Evolutionary conservation across 2,888 invertebrate species (phyloP), one percentile per base, ranked within the genome.

Genomic region (Apoda limacodes): DNA sequence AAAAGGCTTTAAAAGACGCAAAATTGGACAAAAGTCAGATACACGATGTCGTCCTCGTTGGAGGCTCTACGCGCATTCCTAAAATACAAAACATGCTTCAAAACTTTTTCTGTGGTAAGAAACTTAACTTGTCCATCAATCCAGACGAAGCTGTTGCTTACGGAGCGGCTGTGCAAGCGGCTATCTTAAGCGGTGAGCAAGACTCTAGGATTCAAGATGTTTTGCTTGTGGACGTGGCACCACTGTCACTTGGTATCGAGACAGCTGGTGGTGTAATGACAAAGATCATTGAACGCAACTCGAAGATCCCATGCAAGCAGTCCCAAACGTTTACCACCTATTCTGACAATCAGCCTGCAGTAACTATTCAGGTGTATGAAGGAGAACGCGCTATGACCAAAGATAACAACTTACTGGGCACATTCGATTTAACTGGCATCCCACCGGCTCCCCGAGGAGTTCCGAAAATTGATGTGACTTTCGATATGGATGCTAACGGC

Each of bases 401-500:
- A 53, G 87, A 88, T 60, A 88, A 88, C 65, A 85, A 88, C 48
- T 52, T 82, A 2, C 54, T 85, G 32, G 87, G 87, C 21, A 85
- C 82, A 4, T 87, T 88, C 56, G 86, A 87, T 45, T 56, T 87
- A 40, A 85, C 85, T 6, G 89, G 88, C 23, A 87, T 89, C 13
- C 86, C 88, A n/a, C 87, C 87, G 1, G 88, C 88, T 11, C 88
- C 88, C 0, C 71, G 87, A 24, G 88, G 87, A 12, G 83, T 86
- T 1, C 88, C 88, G 0, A 84, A 88, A 53, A 85, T 88, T 45
- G 87, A 86, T 41, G 88, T 88, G 12, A 88, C 88, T 19, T 90
- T 90, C 58, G 89, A 90, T 54, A 60, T 90, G 49, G 90, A 91
- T 57, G 89, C 89, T 9, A 90, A 91, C 58, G 90, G 90, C 25